Base-by-base conservation (phyloP, 1,140 invertebrate species). In the Monomorium pharaonis region DNA sequence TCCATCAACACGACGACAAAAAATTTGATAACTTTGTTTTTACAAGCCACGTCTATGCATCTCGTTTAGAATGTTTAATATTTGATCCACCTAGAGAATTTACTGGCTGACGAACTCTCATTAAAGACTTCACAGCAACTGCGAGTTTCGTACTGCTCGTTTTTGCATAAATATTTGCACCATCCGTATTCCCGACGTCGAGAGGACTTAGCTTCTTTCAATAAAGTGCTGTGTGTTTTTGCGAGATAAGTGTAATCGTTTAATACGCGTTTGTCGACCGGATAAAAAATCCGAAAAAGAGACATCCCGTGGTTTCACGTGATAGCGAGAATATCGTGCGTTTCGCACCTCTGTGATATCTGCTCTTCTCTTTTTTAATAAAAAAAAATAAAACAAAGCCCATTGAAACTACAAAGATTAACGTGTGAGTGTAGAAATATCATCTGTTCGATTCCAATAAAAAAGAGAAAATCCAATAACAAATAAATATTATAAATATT, bases 221-320 rank as follows among this genome's bases (percentile, higher is more conserved):
- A 65, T 65, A 65, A 65, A 78, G 14, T 21, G 16, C 30, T 49
- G 42, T 62, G 76, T 78, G 58, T 27, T 65, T 63, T 65, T 42
- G n/a, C 30, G 44, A 78, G 76, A 78, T 65, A 78, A 78, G n/a
- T n/a, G n/a, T 78, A 65, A 78, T 78, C n/a, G n/a, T 33, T 78
- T 65, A 78, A 78, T 65, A 12, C 76, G 27, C 60, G n/a, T 78
- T 65, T 51, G 27, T 37, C n/a, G n/a, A 18, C 12, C 14, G 42
- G 56, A 16, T 49, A 33, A 77, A 76, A 65, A 33, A 65, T 10
- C 9, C n/a, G 44, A 65, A 37, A 78, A 47, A 76, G 42, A n/a
- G 54, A 62, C 24, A 51, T 58, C 27, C 30, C 16, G 3, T 33
- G 27, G 27, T 42, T 65, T 49, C 7, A 3, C 7, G 14, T 12